Evolutionary conservation across 2,113 vertebrate species (phyloP), one percentile per base, ranked within the genome.

Genomic region (Phyllostomus discolor): DNA sequence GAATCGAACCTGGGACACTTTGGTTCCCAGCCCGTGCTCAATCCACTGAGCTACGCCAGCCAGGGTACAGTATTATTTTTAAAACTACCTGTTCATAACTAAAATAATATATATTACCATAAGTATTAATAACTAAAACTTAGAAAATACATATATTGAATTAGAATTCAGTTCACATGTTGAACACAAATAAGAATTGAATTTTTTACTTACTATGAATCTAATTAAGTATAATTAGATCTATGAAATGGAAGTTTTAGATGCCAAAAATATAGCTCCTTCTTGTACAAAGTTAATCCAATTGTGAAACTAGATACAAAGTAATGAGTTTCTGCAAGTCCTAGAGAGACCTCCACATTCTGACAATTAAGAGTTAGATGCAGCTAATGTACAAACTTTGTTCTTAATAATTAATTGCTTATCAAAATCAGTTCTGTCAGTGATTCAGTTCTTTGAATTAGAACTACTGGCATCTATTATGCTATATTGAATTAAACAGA

Each of bases 211-310:
- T 89, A 83, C 90, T 72, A 75, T 59, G n/a, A 76, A 75, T 89
- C 62, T 75, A 94, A 95, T 94, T 95, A 83, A 93, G 0, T 89
- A 48, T 88, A 97, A 97, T 78, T 96, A 70, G 79, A 91, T 93
- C 24, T 87, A 12, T 64, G 7, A 93, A 89, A 59, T 76, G 4
- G 62, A 90, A 79, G 38, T 91, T 91, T 85, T 78, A 92, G 79
- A 91, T 96, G 75, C 16, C 43, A n/a, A 78, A 96, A 96, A 79
- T 72, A 86, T 22, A 80, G 64, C 41, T 90, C 7, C 14, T 81
- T 2, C 41, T 70, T 59, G 10, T 84, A 89, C 16, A 84, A 54
- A 92, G 5, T 17, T 81, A 93, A 79, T 16, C 10, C 24, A 80
- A 31, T 64, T 93, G 17, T 83, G 28, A 79, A 86, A 87, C 24